phyloP scores from a whole-genome alignment of 2,113 vertebrate species.

The Corythoichthys intestinalis region DNA sequence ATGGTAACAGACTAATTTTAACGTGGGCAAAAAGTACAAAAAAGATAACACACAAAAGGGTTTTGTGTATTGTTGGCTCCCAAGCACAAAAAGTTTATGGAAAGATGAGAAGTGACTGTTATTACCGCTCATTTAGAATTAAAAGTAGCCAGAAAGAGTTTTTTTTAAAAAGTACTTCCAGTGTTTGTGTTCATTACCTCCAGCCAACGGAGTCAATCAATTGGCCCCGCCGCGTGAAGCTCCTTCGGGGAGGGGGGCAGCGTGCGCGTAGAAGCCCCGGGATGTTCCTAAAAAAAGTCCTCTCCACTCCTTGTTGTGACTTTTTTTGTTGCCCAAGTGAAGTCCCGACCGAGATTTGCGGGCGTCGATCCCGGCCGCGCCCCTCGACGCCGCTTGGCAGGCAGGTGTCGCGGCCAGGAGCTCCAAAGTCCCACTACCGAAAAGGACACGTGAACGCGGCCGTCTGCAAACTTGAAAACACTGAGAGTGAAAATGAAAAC shows the following conservation, averaged over 20 bases:
- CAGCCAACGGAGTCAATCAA: slow-evolving; percentile 2
- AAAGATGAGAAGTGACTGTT: neutral
- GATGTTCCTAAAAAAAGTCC: slow-evolving; percentile 4
- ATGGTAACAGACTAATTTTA: slow-evolving; percentile 35
- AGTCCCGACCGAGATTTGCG: slow-evolving; percentile 56
- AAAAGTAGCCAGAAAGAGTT: neutral
- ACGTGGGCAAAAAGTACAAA: neutral
- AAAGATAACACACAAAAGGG: neutral
- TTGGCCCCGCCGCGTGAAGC: neutral
- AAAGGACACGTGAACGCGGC: slow-evolving; percentile 50
- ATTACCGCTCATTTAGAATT: neutral
- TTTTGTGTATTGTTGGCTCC: neutral
- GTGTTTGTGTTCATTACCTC: slow-evolving; percentile 1
- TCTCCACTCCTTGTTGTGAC: slow-evolving; percentile 1
- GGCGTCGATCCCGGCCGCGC: slow-evolving; percentile 68
- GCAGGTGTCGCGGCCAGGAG: slow-evolving; percentile 49
- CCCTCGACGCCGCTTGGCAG: slow-evolving; percentile 55
- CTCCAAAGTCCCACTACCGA: slow-evolving; percentile 45
- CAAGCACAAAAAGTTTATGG: neutral
- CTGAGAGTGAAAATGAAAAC: slow-evolving; percentile 15
- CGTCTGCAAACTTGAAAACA: slow-evolving; percentile 21
- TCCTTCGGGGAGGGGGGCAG: slow-evolving; percentile 2
- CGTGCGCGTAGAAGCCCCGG: neutral
- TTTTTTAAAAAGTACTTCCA: neutral
- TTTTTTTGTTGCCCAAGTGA: neutral